Base-by-base conservation (phyloP, 2,888 invertebrate species). In the Coenonympha glycerion region DNA sequence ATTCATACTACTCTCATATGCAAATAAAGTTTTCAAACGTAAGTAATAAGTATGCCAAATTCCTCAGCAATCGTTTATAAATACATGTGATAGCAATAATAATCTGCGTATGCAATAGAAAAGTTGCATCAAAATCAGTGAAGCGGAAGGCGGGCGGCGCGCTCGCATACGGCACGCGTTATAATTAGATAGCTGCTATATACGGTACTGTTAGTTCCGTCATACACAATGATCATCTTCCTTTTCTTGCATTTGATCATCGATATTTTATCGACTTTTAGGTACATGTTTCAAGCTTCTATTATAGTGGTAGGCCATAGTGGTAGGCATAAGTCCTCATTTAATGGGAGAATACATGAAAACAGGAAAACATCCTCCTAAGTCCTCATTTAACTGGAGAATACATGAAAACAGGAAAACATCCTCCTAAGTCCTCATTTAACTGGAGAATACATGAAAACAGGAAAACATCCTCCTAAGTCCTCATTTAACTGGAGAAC, bases 101-200 rank as follows among this genome's bases (percentile, higher is more conserved):
- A 44, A 52, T 49, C 37, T 48, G 51, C 54, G 51, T 52, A 53
- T 52, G 52, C 49, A 54, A 54, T 52, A 48, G 42, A 50, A 55
- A 47, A 55, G 39, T 53, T 56, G 53, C 52, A 55, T 57, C 52
- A 55, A 55, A 53, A 52, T 18, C 57, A 42, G 44, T 49, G 28
- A 45, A 52, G 57, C 55, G 50, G 48, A 55, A 37, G 49, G 24
- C 21, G 49, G 24, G 16, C 46, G 24, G 34, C 49, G 40, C 42
- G 49, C 45, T 26, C 31, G 9, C 11, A 41, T 21, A 24, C 37
- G 30, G 47, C 28, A 39, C 30, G n/a, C n/a, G n/a, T n/a, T n/a
- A n/a, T 56, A 41, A 55, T 53, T 48, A 50, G 36, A 31, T 41
- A 47, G 49, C 47, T 40, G 28, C 44, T 47, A 44, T 48, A 36